These are phyloP conservation scores for Peromyscus nudipes DNA, from an alignment of 2,797 vertebrate species.

Conservation along the genomic window DNA sequence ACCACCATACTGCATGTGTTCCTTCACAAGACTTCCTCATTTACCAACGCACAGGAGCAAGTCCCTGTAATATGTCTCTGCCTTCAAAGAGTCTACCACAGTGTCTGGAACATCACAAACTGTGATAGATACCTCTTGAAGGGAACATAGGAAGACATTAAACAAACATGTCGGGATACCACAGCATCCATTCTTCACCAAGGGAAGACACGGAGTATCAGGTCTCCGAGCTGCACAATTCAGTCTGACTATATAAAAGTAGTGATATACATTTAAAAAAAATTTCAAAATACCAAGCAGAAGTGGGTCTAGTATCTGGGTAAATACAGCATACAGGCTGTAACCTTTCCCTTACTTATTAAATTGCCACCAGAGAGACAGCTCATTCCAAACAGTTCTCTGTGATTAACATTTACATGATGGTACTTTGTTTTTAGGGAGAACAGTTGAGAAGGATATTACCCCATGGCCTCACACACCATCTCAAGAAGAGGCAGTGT, in stretches of 20 bases:
- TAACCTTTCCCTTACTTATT: not conserved
- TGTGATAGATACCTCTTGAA: not conserved
- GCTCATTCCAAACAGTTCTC: not conserved
- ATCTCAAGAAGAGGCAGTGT: not conserved
- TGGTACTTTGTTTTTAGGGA: not conserved
- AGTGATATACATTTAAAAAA: not conserved
- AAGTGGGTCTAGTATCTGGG: not conserved
- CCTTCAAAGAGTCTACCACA: not conserved
- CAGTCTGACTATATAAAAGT: not conserved
- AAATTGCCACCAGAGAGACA: not conserved
- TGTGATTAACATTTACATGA: not conserved
- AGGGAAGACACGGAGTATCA: not conserved
- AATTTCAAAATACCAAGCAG: not conserved
- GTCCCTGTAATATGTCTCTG: not conserved
- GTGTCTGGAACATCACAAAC: not conserved
- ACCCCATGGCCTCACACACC: not conserved
- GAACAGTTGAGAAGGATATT: not conserved
- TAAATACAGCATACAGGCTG: not conserved
- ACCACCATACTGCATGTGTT: fast-evolving
- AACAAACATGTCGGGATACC: not conserved
- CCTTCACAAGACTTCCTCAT: not conserved
- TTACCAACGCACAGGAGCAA: not conserved
- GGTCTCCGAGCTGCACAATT: not conserved
- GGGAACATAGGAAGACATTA: not conserved
- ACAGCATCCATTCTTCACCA: too few species aligned